Conservation (phyloP, 1,140 invertebrate species). For the Phortica variegata region DNA sequence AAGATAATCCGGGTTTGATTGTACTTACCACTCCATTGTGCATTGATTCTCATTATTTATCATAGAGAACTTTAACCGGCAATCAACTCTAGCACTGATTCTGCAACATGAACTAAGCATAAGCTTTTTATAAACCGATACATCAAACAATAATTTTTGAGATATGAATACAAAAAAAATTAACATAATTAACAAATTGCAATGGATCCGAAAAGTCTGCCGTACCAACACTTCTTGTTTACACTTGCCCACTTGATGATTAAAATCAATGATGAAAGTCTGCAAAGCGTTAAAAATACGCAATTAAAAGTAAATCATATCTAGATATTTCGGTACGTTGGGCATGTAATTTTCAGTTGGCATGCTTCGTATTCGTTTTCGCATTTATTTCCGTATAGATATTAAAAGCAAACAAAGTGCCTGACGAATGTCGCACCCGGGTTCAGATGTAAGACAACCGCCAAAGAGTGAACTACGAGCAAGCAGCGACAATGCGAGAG, state of each 20-base stretch:
- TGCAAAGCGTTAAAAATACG: slow-evolving; percentile 13
- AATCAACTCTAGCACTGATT: no score
- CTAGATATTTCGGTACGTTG: slow-evolving; percentile 26
- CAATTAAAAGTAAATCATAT: slow-evolving; percentile 38
- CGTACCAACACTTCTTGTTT: no score
- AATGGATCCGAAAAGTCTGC: no score
- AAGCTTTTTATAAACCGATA: no score
- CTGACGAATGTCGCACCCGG: neutral
- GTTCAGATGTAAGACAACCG: slow-evolving; percentile 20
- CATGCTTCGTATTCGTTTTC: slow-evolving; percentile 3
- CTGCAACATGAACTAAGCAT: no score
- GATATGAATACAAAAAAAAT: neutral
- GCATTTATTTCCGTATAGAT: slow-evolving; percentile 1
- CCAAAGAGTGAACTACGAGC: slow-evolving; percentile 12
- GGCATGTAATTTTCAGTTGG: slow-evolving; percentile 31
- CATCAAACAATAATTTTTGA: no score
- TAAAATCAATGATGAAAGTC: neutral
- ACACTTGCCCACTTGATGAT: neutral
- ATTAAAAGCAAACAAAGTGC: slow-evolving; percentile 12
- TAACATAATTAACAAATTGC: neutral
- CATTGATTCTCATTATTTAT: no score
- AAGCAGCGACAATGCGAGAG: neutral
- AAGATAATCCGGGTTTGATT: no score
- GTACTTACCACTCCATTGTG: slow-evolving; percentile 7
- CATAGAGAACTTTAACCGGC: no score